Evolutionary conservation across 2,888 invertebrate genomes (phyloP).

Genomic region (Vannuccia rotundouncinata): DNA sequence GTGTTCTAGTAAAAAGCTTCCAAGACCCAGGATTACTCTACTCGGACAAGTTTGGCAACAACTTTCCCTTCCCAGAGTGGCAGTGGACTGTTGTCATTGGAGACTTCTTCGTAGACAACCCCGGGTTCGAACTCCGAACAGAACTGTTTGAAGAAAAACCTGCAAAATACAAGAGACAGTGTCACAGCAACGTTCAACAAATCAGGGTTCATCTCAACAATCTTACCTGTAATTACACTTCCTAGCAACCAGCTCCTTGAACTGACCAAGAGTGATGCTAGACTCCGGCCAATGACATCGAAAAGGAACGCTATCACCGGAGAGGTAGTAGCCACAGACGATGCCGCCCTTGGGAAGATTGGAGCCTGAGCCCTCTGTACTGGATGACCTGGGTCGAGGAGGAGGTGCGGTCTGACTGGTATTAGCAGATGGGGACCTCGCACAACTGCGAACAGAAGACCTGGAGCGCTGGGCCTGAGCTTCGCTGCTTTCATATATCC

Average conservation of each 20-base stretch:
- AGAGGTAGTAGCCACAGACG: conserved; percentile 74
- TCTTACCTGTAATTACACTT: conserved; percentile 82
- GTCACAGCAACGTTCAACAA: too few species aligned
- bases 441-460: neutral
- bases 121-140: conserved; percentile 77
- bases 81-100: conserved; percentile 75
- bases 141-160: conserved; percentile 89
- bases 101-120: conserved; percentile 80
- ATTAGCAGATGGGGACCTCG: neutral
- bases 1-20: too few species aligned
- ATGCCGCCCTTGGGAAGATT: neutral
- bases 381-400: neutral
- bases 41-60: conserved; percentile 76
- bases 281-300: conserved; percentile 76
- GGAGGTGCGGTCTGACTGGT: neutral
- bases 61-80: conserved; percentile 91
- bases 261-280: conserved; percentile 73
- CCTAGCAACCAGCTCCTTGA: conserved; percentile 85
- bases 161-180: too few species aligned
- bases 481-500: conserved; percentile 2
- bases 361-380: neutral
- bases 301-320: conserved; percentile 86
- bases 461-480: conserved; percentile 2
- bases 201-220: too few species aligned
- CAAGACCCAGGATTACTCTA: too few species aligned